A percentile compares a stretch with the other conserved stretches of the same genome.
phyloP scores from a whole-genome alignment of 2,113 vertebrate species.

The Odobenus rosmarus region DNA sequence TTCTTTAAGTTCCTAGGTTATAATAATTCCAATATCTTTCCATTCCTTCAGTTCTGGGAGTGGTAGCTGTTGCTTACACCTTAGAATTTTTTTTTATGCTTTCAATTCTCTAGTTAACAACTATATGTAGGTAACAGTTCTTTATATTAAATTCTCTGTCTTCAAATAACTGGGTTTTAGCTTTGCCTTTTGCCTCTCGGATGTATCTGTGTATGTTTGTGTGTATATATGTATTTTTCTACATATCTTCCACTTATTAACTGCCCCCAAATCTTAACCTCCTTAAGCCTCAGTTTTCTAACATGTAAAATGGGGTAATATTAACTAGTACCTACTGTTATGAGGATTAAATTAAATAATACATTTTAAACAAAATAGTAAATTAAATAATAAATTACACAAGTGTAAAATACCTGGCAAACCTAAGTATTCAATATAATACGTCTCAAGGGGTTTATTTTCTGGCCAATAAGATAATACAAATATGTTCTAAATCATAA shows the following conservation, averaged over 20 bases:
- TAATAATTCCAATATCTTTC: neutral
- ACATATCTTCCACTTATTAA: neutral
- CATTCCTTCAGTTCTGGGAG: neutral
- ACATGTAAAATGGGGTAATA: neutral
- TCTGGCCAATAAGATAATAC: neutral
- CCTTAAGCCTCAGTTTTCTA: neutral
- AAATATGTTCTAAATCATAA: neutral
- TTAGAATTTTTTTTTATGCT: neutral
- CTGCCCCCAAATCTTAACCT: neutral
- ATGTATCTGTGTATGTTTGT: neutral
- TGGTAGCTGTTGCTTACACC: neutral
- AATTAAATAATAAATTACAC: neutral
- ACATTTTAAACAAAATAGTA: neutral
- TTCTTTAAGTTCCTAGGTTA: neutral
- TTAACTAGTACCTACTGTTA: neutral
- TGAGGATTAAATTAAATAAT: neutral
- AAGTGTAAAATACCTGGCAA: neutral
- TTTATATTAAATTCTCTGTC: neutral
- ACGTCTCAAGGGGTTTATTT: neutral
- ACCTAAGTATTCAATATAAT: neutral
- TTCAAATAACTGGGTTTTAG: neutral
- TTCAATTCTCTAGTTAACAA: neutral
- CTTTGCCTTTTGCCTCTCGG: neutral
- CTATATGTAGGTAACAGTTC: neutral
- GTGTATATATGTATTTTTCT: neutral